These are phyloP conservation scores for Euschistus heros DNA, from an alignment of 1,140 invertebrate genomes.

Conservation along the genomic window DNA sequence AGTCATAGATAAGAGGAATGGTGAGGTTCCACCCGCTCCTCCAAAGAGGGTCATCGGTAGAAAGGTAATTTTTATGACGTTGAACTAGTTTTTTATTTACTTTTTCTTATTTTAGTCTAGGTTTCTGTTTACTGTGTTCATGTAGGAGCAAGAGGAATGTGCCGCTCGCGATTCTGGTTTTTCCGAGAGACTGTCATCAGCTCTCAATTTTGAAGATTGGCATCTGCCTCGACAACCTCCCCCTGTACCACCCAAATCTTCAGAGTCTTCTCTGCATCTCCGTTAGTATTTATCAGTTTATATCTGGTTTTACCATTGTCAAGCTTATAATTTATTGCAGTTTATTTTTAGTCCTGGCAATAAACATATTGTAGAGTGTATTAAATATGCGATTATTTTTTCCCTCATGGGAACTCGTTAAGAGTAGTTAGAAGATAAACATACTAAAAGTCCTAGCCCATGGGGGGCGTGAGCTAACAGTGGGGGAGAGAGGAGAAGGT, in stretches of 20 bases:
- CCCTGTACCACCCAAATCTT: conserved; percentile 23
- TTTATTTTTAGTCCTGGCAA: too few relatives aligned
- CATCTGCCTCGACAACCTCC: conserved; percentile 22
- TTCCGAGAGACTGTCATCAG: conserved; percentile 25
- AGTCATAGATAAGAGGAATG: conserved; percentile 45
- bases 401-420: too few relatives aligned
- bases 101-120: conserved; percentile 31
- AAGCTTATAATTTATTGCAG: too few relatives aligned
- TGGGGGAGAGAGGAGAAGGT: too few relatives aligned
- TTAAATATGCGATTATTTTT: too few relatives aligned
- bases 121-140: conserved; percentile 26
- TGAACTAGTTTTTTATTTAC: background rate
- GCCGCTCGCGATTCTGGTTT: conserved; percentile 31
- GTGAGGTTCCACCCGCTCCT: conserved; percentile 44
- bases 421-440: too few relatives aligned
- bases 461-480: too few relatives aligned
- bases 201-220: conserved; percentile 29
- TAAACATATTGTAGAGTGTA: too few relatives aligned
- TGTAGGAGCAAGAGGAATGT: conserved; percentile 37
- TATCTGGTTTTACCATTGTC: too few relatives aligned
- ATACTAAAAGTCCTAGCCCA: too few relatives aligned
- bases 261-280: background rate
- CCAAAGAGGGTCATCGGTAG: conserved; percentile 39
- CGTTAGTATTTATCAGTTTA: too few relatives aligned
- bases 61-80: conserved; percentile 14